These are phyloP conservation scores for Erethizon dorsatum DNA, from an alignment of 2,797 vertebrate species.

Conservation along the genomic window DNA sequence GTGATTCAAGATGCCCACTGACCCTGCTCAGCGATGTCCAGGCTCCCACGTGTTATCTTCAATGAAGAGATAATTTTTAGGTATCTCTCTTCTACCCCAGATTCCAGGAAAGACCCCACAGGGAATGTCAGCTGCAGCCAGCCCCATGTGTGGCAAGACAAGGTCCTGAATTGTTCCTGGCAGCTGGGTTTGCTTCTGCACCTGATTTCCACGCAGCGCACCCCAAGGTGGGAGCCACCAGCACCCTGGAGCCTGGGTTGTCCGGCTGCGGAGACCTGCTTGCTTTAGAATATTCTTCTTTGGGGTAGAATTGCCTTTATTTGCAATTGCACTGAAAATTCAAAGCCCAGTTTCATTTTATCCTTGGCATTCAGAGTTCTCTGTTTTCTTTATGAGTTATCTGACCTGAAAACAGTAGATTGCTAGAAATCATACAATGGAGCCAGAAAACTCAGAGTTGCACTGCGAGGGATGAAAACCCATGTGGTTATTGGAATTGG, in stretches of 20 bases:
- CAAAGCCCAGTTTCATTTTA: not conserved
- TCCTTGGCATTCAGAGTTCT: not conserved
- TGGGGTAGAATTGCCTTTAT: not conserved
- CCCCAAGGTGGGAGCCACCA: not conserved
- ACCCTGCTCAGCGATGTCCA: not conserved
- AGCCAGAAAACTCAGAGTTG: not conserved
- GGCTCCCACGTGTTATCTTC: fast-evolving
- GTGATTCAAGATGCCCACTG: not conserved
- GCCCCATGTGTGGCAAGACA: fast-evolving
- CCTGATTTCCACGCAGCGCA: not conserved
- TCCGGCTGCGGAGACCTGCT: not conserved
- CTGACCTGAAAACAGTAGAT: not conserved
- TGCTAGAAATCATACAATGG: not conserved
- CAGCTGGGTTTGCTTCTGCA: not conserved
- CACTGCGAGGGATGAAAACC: not conserved
- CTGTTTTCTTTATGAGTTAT: not conserved
- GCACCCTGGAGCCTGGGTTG: not conserved
- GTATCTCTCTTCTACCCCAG: not conserved
- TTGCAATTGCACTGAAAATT: not conserved
- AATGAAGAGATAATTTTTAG: not conserved
- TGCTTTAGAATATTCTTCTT: not conserved
- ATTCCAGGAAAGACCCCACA: not conserved
- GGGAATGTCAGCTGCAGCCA: not conserved
- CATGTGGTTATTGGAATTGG: too few species aligned
- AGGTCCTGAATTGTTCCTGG: not conserved